Base-by-base conservation (phyloP, 2,888 invertebrate genomes). In the Noctua comes region DNA sequence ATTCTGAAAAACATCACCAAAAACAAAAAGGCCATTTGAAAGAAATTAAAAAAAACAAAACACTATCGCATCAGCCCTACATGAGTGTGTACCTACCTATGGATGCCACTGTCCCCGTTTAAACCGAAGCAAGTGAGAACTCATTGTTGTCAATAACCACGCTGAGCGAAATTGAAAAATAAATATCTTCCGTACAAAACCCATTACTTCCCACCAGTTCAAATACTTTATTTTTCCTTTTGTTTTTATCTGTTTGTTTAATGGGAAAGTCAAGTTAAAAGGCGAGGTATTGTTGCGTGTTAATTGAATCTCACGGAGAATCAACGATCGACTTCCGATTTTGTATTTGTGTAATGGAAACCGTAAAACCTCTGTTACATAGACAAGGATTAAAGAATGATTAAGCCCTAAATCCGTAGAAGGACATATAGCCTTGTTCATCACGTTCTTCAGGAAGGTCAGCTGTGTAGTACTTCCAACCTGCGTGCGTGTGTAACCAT, bases 141-240 rank as follows among this genome's bases (percentile, higher is more conserved):
- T 86, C 73, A 84, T 73, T 84, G 84, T 76, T 79, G 84, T 70
- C 84, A 79, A 71, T 86, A 84, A 86, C 86, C 70, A 75, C 74
- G 69, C 70, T 68, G 72, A 73, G 57, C n/a, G 74, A 76, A 82
- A 83, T 79, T 59, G 79, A 51, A 83, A 86, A 84, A 59, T 40
- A 76, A 76, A 70, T 4, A 57, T 65, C 71, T 57, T n/a, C 27
- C 40, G 31, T 36, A 66, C 83, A 62, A 86, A 86, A 68, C 82
- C 73, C 43, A 86, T 83, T 82, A 82, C 57, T 70, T 76, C 10
- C 27, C 16, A 48, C 54, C 68, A 24, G 27, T 54, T 72, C 8
- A 59, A 62, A 66, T 31, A 21, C 59, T 54, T 46, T 74, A 59
- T 73, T 69, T 65, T 24, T 57, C 10, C 10, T 68, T 64, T 59